Evolutionary conservation across 2,797 vertebrate genomes (phyloP).

Genomic region (Allobates femoralis): DNA sequence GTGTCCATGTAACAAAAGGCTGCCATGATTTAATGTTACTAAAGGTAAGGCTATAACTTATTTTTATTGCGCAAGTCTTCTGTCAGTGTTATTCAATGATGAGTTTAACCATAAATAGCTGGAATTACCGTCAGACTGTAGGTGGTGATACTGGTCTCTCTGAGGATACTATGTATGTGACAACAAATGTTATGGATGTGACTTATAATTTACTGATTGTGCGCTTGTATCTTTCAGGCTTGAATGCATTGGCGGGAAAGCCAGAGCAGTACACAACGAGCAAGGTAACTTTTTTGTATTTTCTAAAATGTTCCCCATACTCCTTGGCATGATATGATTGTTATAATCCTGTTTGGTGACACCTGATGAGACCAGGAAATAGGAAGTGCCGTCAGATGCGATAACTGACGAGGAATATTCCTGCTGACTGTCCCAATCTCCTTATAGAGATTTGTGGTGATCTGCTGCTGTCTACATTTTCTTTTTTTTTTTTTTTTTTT

Average conservation of each 20-base stretch:
- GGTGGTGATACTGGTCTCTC: constrained; percentile 51
- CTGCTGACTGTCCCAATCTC: background rate
- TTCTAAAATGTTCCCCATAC: constrained; percentile 1
- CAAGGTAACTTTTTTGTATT: background rate
- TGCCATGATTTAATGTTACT: background rate
- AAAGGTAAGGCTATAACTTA: background rate
- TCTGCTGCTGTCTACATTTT: background rate
- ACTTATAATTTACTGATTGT: background rate
- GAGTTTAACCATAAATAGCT: constrained; percentile 54
- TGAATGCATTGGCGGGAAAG: background rate
- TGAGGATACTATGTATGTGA: background rate
- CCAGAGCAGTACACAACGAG: background rate
- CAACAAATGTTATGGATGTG: no score
- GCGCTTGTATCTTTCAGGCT: background rate
- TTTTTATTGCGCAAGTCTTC: no score
- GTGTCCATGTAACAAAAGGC: background rate
- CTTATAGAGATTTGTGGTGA: background rate
- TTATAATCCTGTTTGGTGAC: background rate
- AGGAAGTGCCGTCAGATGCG: constrained; percentile 63
- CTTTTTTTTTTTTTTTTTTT: background rate
- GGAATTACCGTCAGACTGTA: constrained; percentile 61
- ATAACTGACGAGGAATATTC: constrained; percentile 49
- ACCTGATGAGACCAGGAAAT: constrained; percentile 53
- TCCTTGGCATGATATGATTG: no score
- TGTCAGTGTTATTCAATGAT: constrained; percentile 11